Evolutionary conservation across 2,113 vertebrate species (phyloP).

Genomic region (Brevimyrus niger): DNA sequence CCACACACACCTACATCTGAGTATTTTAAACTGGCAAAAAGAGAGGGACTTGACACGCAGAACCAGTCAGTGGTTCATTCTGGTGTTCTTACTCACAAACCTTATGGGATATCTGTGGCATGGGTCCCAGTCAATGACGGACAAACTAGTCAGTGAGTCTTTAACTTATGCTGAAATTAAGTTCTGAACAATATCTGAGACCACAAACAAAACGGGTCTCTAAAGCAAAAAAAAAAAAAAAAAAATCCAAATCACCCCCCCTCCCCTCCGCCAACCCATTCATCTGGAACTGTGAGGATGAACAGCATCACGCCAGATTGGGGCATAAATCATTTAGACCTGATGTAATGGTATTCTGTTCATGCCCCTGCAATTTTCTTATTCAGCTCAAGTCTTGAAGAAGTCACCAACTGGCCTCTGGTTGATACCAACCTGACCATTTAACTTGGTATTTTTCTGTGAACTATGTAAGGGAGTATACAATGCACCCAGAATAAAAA

Average conservation of each 20-base stretch:
- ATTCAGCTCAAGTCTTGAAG: conserved; percentile 1
- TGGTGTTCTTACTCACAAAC: background rate
- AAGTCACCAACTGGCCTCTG: background rate
- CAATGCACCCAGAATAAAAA: background rate
- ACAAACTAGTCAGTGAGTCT: background rate
- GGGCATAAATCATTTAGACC: background rate
- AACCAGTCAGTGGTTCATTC: background rate
- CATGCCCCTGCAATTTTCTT: background rate
- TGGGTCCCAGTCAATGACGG: background rate
- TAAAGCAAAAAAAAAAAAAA: background rate
- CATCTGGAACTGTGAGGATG: background rate
- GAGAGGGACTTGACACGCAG: background rate
- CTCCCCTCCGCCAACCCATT: background rate
- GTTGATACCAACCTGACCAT: background rate
- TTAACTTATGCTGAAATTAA: background rate
- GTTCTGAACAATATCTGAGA: background rate
- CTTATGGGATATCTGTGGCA: background rate
- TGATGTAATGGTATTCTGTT: conserved; percentile 10
- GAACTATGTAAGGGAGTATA: background rate
- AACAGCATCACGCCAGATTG: no score
- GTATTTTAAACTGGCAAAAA: background rate
- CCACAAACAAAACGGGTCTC: background rate
- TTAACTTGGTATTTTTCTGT: background rate
- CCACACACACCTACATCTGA: background rate
- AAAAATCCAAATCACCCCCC: background rate